phyloP scores from a whole-genome alignment of 2,888 invertebrate species.

The Cyclophora punctaria region DNA sequence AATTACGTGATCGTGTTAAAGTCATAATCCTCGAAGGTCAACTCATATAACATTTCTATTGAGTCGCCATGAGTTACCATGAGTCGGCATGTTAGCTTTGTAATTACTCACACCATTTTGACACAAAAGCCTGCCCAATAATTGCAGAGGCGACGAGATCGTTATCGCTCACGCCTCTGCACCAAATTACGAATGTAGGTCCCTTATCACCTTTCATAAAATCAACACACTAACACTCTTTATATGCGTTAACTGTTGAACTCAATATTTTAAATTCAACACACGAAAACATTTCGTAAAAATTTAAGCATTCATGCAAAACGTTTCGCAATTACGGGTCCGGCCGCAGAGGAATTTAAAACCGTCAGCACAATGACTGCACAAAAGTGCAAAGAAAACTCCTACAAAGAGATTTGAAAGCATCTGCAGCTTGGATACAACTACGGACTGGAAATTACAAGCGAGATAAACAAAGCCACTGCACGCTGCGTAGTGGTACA shows the following conservation, averaged over 20 bases:
- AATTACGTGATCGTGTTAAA: no score
- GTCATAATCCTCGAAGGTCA: no score
- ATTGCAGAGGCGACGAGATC: conserved; percentile 55
- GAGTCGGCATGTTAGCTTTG: conserved; percentile 41
- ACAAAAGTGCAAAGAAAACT: conserved; percentile 59
- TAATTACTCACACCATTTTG: conserved; percentile 52
- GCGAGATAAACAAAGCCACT: conserved; percentile 56
- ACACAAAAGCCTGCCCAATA: conserved; percentile 47
- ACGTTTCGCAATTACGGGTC: conserved; percentile 34
- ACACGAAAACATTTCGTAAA: background rate
- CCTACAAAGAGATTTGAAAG: conserved; percentile 65
- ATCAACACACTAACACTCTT: conserved; percentile 12
- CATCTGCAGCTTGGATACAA: conserved; percentile 65
- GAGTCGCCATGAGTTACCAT: conserved; percentile 8
- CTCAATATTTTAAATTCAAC: conserved; percentile 6
- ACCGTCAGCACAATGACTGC: conserved; percentile 53
- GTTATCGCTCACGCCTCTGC: conserved; percentile 50
- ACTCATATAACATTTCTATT: no score
- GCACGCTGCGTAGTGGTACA: conserved; percentile 16
- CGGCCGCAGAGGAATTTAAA: conserved; percentile 39
- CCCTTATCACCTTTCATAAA: conserved; percentile 33
- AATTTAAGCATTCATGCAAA: conserved; percentile 13
- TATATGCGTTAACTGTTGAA: conserved; percentile 3
- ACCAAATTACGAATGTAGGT: conserved; percentile 48
- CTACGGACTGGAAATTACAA: conserved; percentile 64